Evolutionary conservation across 2,888 invertebrate genomes (phyloP).

Genomic region (Leptogaster cylindrica): DNA sequence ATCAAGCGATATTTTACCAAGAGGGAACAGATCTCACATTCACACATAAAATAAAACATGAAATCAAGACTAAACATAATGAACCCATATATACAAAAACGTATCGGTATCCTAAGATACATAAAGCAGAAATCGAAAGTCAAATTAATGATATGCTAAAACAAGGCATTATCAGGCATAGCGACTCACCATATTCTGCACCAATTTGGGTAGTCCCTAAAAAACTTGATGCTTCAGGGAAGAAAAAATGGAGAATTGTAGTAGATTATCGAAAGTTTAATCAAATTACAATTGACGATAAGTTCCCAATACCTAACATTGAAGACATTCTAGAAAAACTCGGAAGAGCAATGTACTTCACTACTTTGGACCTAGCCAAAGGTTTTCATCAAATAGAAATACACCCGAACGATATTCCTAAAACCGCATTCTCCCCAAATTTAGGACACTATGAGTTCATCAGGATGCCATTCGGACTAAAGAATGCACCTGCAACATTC

Average conservation of each 20-base stretch:
- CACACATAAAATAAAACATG: constrained; percentile 26
- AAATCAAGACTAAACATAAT: background rate
- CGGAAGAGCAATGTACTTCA: constrained; percentile 42
- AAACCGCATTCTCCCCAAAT: too few relatives aligned
- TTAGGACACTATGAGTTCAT: too few relatives aligned
- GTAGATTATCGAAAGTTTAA: constrained; percentile 47
- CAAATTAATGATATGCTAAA: constrained; percentile 48
- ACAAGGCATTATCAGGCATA: constrained; percentile 47
- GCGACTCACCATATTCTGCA: constrained; percentile 47
- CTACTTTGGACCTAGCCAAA: constrained; percentile 45
- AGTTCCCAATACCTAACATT: constrained; percentile 45
- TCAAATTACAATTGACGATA: constrained; percentile 45
- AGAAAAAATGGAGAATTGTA: constrained; percentile 47
- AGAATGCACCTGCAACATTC: too few relatives aligned
- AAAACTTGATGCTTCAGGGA: constrained; percentile 46
- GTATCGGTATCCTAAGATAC: constrained; percentile 23
- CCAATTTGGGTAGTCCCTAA: constrained; percentile 51
- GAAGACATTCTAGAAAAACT: constrained; percentile 46
- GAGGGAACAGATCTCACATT: too few relatives aligned
- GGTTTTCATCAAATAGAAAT: constrained; percentile 48
- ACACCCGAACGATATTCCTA: too few relatives aligned
- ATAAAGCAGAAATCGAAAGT: constrained; percentile 29
- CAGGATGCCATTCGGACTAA: too few relatives aligned
- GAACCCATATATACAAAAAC: too few relatives aligned
- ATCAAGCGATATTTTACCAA: background rate